Percentiles rank a stretch among this genome's conserved stretches.
phyloP scores from a whole-genome alignment of 1,140 invertebrate species.

The Hetaerina americana region DNA sequence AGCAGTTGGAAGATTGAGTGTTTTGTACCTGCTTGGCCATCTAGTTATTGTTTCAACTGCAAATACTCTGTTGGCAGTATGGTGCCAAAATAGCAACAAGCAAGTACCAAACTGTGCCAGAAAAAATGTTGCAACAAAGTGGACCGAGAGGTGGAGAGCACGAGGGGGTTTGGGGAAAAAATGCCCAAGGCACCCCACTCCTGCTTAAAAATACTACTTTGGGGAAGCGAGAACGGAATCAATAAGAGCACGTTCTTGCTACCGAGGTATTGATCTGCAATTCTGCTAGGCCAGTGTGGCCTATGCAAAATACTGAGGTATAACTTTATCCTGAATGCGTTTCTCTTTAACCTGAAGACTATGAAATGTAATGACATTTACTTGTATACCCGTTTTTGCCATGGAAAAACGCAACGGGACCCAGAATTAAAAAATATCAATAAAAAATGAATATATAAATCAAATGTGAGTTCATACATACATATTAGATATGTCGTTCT shows the following conservation, averaged over 20 bases:
- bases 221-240: not conserved
- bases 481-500: not conserved
- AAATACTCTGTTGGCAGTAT: not conserved
- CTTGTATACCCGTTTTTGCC: not conserved
- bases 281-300: not conserved
- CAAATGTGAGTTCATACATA: not conserved
- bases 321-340: not conserved
- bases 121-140: not conserved
- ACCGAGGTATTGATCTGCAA: not conserved
- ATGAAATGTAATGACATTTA: constrained; percentile 1
- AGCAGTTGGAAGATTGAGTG: not conserved
- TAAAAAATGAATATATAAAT: constrained; percentile 1
- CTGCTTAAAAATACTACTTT: not conserved
- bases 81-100: not conserved
- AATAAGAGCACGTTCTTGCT: not conserved
- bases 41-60: not conserved
- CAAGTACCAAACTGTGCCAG: not conserved
- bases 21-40: not conserved
- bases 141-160: not conserved
- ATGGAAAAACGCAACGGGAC: not conserved
- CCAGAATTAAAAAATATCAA: constrained; percentile 1
- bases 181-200: not conserved
- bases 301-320: not conserved
- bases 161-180: not conserved
- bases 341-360: not conserved